Conservation (phyloP, 2,888 invertebrate genomes). For the Pomacea canaliculata region DNA sequence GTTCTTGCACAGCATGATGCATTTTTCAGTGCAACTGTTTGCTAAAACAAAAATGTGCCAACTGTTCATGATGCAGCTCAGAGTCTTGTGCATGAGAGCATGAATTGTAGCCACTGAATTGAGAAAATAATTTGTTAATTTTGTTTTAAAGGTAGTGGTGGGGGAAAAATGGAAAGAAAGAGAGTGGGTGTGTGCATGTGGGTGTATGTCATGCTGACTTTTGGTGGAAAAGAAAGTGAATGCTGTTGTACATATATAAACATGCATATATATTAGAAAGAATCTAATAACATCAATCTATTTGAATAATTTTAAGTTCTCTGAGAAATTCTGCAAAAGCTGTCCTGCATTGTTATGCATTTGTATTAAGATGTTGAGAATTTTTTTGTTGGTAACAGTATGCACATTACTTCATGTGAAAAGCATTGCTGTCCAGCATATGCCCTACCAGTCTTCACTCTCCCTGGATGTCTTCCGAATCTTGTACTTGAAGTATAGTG, state of each 20-base stretch:
- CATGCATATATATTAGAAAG: too few species aligned
- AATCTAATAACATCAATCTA: too few species aligned
- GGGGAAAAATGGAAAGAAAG: conserved; percentile 41
- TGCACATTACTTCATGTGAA: conserved; percentile 58
- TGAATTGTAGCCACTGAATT: not conserved
- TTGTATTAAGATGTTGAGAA: too few species aligned
- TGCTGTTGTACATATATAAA: too few species aligned
- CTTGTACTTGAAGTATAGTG: conserved; percentile 41
- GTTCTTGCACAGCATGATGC: too few species aligned
- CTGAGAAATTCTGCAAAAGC: too few species aligned
- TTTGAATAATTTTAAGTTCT: too few species aligned
- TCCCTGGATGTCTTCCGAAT: conserved; percentile 53
- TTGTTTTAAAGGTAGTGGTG: conserved; percentile 45
- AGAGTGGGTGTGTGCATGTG: not conserved
- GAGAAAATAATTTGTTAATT: conserved; percentile 48
- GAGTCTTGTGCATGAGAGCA: too few species aligned
- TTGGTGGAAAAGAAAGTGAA: too few species aligned
- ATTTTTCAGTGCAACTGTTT: conserved; percentile 5
- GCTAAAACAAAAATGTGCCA: not conserved
- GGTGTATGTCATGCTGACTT: not conserved
- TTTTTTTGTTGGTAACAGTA: conserved; percentile 37
- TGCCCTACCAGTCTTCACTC: conserved; percentile 41
- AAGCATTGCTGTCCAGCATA: conserved; percentile 41
- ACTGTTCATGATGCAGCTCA: conserved; percentile 28
- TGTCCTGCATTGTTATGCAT: too few species aligned